phyloP scores from a whole-genome alignment of 2,888 invertebrate genomes.

The Pemphredon lugubris region DNA sequence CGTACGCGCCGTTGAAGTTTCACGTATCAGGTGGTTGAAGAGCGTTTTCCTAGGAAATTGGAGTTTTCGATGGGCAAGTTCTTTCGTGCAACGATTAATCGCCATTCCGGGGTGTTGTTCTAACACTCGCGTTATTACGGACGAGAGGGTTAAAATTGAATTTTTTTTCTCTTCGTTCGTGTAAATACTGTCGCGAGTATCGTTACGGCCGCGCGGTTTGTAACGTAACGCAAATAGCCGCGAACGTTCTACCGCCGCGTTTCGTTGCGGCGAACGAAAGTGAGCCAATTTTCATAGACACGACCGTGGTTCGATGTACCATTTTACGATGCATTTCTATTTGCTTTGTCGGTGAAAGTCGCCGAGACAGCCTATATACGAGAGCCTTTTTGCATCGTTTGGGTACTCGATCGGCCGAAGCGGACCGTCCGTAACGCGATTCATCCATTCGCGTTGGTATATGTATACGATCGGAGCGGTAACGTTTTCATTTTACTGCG shows the following conservation, averaged over 20 bases:
- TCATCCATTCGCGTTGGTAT: neutral
- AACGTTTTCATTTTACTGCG: too few relatives aligned
- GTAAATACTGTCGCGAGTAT: too few relatives aligned
- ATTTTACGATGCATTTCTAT: conserved; percentile 56
- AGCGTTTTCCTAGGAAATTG: conserved; percentile 43
- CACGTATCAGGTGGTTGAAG: conserved; percentile 51
- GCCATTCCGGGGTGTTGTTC: neutral
- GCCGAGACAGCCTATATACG: conserved; percentile 13
- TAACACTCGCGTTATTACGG: too few relatives aligned
- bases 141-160: neutral
- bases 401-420: conserved; percentile 39
- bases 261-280: conserved; percentile 54
- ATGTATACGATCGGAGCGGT: neutral
- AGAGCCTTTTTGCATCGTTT: conserved; percentile 43
- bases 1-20: conserved; percentile 14
- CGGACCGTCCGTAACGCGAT: neutral
- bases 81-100: conserved; percentile 37
- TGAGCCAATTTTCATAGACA: conserved; percentile 58
- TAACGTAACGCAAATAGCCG: neutral
- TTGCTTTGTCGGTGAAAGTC: conserved; percentile 61
- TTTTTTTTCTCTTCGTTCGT: neutral
- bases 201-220: too few relatives aligned
- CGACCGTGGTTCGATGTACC: conserved; percentile 23
- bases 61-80: neutral
- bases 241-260: conserved; percentile 1